Evolutionary conservation across 30 jellyfish, hydroid and myxozoan genomes (phyloP).

Genomic region (Nemopilema nomurai): DNA sequence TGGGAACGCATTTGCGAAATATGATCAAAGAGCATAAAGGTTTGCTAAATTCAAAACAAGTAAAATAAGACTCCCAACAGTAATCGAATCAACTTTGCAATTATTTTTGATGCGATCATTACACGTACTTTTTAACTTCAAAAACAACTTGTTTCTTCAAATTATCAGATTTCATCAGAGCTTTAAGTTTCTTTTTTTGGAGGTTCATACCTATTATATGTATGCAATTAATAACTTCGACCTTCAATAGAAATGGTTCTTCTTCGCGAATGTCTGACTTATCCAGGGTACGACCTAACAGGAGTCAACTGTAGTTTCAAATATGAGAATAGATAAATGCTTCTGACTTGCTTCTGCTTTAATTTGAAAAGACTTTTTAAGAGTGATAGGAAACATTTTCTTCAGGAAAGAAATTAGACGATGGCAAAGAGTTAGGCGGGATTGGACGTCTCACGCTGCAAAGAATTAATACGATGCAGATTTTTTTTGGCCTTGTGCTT

Average conservation of each 20-base stretch:
- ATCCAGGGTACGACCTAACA: background rate
- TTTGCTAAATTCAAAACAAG: constrained; percentile 9
- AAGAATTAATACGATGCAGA: constrained; percentile 19
- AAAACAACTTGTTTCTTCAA: background rate
- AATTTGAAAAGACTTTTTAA: background rate
- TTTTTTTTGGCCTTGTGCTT: constrained; percentile 9
- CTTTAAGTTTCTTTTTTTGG: background rate
- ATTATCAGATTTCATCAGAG: background rate
- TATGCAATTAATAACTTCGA: background rate
- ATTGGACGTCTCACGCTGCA: constrained; percentile 19
- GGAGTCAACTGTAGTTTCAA: background rate
- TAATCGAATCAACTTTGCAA: constrained; percentile 3
- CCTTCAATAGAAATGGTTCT: background rate
- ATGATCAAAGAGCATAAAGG: constrained; percentile 7
- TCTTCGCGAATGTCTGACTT: background rate
- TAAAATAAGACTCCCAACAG: constrained; percentile 5
- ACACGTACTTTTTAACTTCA: background rate
- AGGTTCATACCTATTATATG: background rate
- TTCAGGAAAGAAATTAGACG: constrained; percentile 6
- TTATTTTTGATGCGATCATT: constrained; percentile 1
- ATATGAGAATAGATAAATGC: background rate
- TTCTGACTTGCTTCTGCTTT: background rate
- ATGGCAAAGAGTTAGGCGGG: constrained; percentile 30
- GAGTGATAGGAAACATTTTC: background rate
- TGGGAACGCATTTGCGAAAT: constrained; percentile 26